Percentiles rank a stretch among this genome's conserved stretches.
phyloP scores from a whole-genome alignment of 1,140 invertebrate genomes.

The Charaxes varanes region DNA sequence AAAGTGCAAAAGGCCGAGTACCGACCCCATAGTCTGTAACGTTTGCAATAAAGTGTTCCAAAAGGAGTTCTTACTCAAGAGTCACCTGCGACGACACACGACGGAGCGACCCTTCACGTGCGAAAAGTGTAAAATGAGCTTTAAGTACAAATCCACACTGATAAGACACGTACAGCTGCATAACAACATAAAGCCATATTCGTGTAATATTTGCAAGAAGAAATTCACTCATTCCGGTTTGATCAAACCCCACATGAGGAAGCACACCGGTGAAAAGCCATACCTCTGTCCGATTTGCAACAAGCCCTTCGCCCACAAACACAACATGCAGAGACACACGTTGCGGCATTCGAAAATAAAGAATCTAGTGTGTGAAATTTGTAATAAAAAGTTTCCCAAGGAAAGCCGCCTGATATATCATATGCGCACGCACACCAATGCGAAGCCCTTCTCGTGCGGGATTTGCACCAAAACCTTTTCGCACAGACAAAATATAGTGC shows the following conservation, averaged over 20 bases:
- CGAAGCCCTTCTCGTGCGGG: slow-evolving; percentile 90
- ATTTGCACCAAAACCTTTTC: slow-evolving; percentile 95
- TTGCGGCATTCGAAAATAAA: slow-evolving; percentile 86
- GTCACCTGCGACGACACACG: slow-evolving; percentile 37
- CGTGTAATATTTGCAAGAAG: slow-evolving; percentile 82
- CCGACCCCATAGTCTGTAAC: slow-evolving; percentile 26
- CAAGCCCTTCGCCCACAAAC: slow-evolving; percentile 89
- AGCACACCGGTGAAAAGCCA: slow-evolving; percentile 91
- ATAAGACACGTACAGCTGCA: slow-evolving; percentile 41
- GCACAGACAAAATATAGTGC: slow-evolving; percentile 73
- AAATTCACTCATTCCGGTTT: slow-evolving; percentile 84
- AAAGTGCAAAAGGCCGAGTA: slow-evolving; percentile 21
- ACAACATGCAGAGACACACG: slow-evolving; percentile 86
- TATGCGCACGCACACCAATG: slow-evolving; percentile 85
- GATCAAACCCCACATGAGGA: slow-evolving; percentile 85
- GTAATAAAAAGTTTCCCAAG: slow-evolving; percentile 84
- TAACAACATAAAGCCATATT: slow-evolving; percentile 68
- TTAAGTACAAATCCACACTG: slow-evolving; percentile 49
- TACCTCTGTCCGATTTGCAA: slow-evolving; percentile 88
- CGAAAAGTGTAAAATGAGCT: slow-evolving; percentile 35
- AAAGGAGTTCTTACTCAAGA: slow-evolving; percentile 35
- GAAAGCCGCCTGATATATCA: slow-evolving; percentile 89
- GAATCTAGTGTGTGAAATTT: slow-evolving; percentile 88
- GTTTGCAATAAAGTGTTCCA: slow-evolving; percentile 42
- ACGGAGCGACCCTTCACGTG: slow-evolving; percentile 37